These are phyloP conservation scores for Dione vanillae DNA, from an alignment of 2,888 invertebrate species.

Conservation along the genomic window DNA sequence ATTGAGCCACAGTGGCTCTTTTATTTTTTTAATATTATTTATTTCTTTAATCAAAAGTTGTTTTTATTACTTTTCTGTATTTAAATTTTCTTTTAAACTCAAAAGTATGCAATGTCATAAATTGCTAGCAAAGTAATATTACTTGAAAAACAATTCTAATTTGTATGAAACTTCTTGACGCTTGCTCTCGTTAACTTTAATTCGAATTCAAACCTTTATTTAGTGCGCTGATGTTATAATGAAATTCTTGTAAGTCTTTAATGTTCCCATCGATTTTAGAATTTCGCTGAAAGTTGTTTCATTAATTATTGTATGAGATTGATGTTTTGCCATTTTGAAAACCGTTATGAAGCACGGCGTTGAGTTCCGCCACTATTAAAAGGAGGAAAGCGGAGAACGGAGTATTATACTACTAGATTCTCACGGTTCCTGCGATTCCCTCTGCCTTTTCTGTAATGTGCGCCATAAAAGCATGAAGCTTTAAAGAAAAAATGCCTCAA, in stretches of 20 bases:
- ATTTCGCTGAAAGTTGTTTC: neutral
- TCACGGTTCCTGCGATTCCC: no score
- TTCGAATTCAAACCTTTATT: conserved; percentile 28
- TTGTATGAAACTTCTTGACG: conserved; percentile 49
- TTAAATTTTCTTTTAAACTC: conserved; percentile 1
- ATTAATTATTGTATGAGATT: no score
- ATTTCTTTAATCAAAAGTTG: neutral
- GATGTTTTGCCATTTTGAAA: no score
- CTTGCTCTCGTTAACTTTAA: conserved; percentile 28
- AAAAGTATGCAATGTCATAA: conserved; percentile 24
- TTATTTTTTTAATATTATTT: neutral
- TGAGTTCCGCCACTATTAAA: no score
- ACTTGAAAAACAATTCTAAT: conserved; percentile 66
- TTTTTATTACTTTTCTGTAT: conserved; percentile 3
- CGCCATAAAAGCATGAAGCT: no score
- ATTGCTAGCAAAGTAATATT: conserved; percentile 46
- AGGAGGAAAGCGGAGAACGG: no score
- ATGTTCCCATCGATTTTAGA: conserved; percentile 15
- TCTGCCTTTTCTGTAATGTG: no score
- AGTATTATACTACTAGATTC: no score
- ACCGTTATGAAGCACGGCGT: no score
- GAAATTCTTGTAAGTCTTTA: conserved; percentile 34
- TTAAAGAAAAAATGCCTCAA: no score
- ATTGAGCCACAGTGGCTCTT: no score
- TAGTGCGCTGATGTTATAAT: conserved; percentile 28